phyloP scores from a whole-genome alignment of 64 coral and sea anemone species.

The Montipora capricornis region DNA sequence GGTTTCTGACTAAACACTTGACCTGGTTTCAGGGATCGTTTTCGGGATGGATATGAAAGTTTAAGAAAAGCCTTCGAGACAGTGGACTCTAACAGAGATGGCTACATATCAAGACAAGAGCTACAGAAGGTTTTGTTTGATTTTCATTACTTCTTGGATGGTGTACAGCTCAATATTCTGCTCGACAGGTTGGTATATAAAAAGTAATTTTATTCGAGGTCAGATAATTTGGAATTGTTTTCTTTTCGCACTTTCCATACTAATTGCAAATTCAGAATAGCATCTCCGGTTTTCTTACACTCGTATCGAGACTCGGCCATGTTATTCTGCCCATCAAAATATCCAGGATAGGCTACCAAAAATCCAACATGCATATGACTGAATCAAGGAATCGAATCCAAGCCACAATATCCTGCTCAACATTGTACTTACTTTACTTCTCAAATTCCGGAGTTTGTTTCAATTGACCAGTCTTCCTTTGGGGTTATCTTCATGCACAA shows the following conservation, averaged over 20 bases:
- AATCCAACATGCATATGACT: too few relatives aligned
- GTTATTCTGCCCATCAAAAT: too few relatives aligned
- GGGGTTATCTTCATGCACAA: too few relatives aligned
- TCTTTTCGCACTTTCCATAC: too few relatives aligned
- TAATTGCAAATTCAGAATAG: not conserved
- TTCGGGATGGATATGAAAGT: constrained; percentile 93
- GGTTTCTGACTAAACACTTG: not conserved
- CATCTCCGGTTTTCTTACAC: too few relatives aligned
- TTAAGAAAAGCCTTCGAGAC: constrained; percentile 93
- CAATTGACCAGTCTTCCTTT: too few relatives aligned
- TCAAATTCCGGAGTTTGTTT: too few relatives aligned
- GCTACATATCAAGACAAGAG: constrained; percentile 85
- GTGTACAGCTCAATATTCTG: constrained; percentile 79
- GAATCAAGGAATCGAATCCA: too few relatives aligned
- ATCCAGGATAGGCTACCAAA: too few relatives aligned
- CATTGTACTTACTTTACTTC: not conserved
- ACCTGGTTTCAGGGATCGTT: constrained; percentile 67
- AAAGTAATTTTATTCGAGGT: not conserved
- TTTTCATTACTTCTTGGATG: constrained; percentile 90
- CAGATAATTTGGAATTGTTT: not conserved
- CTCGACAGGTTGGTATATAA: constrained; percentile 73
- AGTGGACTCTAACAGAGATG: constrained; percentile 85
- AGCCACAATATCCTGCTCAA: too few relatives aligned
- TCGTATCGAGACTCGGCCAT: too few relatives aligned
- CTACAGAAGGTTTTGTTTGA: constrained; percentile 92